Evolutionary conservation across 2,888 invertebrate species (phyloP).

Genomic region (Acleris sparsana): DNA sequence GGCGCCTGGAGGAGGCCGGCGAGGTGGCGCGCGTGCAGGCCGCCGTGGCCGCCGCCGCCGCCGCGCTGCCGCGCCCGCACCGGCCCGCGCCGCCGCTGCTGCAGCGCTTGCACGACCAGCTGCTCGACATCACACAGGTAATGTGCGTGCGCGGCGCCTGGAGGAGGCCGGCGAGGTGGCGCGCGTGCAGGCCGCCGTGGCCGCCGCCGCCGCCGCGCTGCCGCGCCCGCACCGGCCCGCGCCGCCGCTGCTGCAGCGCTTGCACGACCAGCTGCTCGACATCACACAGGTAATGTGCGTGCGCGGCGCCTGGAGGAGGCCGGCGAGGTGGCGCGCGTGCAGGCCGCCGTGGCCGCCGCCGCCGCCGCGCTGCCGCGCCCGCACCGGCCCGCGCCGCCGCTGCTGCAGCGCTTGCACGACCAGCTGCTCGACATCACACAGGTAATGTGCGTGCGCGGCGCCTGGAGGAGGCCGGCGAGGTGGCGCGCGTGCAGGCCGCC

Average conservation of each 20-base stretch:
- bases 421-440: conserved; percentile 94
- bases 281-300: conserved; percentile 88
- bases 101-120: conserved; percentile 88
- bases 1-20: too few species aligned
- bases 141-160: conserved; percentile 66
- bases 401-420: conserved; percentile 89
- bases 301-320: neutral
- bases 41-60: conserved; percentile 80
- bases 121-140: too few species aligned
- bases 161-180: neutral
- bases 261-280: conserved; percentile 92
- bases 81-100: conserved; percentile 87
- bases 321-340: conserved; percentile 53
- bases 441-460: conserved; percentile 61
- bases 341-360: conserved; percentile 70
- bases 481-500: conserved; percentile 69
- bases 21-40: conserved; percentile 56
- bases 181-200: conserved; percentile 38
- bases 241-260: conserved; percentile 85
- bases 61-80: conserved; percentile 74
- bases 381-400: conserved; percentile 85
- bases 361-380: conserved; percentile 69
- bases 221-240: conserved; percentile 85
- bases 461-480: neutral
- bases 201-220: conserved; percentile 63